Evolutionary conservation across 2,888 invertebrate species (phyloP).

Genomic region (Resseliella maxima): DNA sequence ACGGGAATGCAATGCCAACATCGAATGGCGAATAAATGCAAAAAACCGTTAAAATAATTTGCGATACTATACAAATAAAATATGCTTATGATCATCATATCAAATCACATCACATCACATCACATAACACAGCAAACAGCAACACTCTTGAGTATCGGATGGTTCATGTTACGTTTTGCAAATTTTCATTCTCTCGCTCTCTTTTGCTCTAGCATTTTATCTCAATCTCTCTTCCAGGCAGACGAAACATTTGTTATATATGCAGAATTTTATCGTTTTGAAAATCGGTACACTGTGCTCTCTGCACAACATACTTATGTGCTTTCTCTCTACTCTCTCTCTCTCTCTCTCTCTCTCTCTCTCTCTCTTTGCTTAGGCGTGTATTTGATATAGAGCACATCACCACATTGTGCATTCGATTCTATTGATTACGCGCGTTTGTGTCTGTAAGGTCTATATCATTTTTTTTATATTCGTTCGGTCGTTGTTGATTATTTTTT

Average conservation of each 20-base stretch:
- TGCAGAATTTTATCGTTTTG: background rate
- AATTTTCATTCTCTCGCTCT: no score
- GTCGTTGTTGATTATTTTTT: no score
- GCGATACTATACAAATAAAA: background rate
- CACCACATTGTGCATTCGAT: constrained; percentile 10
- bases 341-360: no score
- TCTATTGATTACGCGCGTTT: constrained; percentile 29
- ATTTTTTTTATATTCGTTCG: no score
- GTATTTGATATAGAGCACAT: background rate
- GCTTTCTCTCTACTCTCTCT: no score
- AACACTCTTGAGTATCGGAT: background rate
- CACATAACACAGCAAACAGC: background rate
- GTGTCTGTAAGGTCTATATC: constrained; percentile 1
- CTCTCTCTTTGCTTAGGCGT: no score
- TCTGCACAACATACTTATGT: no score
- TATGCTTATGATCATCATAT: constrained; percentile 47
- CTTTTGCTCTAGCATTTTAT: no score
- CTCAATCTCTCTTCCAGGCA: background rate
- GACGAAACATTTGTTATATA: background rate
- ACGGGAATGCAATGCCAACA: background rate
- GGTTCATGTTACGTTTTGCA: background rate
- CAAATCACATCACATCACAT: constrained; percentile 39
- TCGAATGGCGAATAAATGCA: background rate
- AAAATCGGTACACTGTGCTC: no score
- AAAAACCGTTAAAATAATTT: constrained; percentile 24